Conservation (phyloP, 2,797 vertebrate species). For the Spea hammondii region DNA sequence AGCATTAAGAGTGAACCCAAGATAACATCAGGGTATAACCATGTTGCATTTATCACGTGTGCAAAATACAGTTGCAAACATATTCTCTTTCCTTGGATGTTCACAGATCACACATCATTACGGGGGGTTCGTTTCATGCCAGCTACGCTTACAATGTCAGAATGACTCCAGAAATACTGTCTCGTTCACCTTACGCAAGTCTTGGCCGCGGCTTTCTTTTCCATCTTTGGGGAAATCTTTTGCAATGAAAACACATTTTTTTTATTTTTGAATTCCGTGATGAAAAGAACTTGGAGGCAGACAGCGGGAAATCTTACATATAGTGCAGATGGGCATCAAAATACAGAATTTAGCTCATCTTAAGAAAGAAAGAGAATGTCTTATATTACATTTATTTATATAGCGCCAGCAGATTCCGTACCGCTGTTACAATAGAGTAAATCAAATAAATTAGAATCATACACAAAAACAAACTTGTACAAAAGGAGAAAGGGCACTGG, state of each 20-base stretch:
- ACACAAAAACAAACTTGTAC: too few species aligned
- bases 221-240: constrained; percentile 54
- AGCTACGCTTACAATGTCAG: constrained; percentile 21
- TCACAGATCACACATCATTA: constrained; percentile 26
- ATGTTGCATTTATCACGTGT: constrained; percentile 32
- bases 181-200: constrained; percentile 14
- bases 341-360: not conserved
- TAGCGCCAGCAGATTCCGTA: too few species aligned
- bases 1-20: constrained; percentile 3
- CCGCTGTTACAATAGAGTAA: too few species aligned
- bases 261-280: constrained; percentile 63
- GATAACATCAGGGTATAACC: constrained; percentile 20
- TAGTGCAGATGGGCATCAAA: constrained; percentile 10
- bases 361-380: not conserved
- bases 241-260: constrained; percentile 61
- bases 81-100: constrained; percentile 9
- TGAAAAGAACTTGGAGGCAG: constrained; percentile 64
- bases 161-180: constrained; percentile 3
- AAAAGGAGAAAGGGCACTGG: too few species aligned
- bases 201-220: constrained; percentile 26
- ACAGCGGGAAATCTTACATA: constrained; percentile 47
- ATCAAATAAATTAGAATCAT: too few species aligned
- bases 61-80: constrained; percentile 18
- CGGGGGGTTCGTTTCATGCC: constrained; percentile 2
- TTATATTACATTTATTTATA: not conserved